Evolutionary conservation across 2,888 invertebrate species (phyloP).

Genomic region (Caenorhabditis plicata): DNA sequence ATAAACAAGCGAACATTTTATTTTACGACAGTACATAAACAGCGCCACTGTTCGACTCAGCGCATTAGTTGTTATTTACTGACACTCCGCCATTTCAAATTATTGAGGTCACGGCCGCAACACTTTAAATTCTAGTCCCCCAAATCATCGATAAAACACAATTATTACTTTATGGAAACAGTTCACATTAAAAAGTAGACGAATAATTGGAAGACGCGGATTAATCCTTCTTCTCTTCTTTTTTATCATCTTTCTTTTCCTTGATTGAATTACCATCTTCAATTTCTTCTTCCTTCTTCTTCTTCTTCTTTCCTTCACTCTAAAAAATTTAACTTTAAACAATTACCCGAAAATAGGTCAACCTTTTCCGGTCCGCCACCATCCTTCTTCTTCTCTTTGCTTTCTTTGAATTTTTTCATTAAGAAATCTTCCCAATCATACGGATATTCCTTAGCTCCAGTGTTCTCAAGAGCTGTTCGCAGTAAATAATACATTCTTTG

Average conservation of each 20-base stretch:
- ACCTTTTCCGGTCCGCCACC: conserved; percentile 9
- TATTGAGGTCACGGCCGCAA: too few species aligned
- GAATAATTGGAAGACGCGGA: too few species aligned
- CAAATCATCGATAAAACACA: too few species aligned
- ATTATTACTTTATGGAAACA: too few species aligned
- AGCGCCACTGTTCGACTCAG: too few species aligned
- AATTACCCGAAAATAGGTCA: too few species aligned
- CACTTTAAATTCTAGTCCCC: too few species aligned
- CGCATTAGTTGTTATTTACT: too few species aligned
- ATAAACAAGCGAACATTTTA: too few species aligned
- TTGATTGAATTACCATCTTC: conserved; percentile 14
- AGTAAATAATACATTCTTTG: conserved; percentile 45
- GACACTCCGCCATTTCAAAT: too few species aligned
- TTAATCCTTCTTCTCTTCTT: background rate
- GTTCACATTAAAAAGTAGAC: too few species aligned
- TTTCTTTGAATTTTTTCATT: conserved; percentile 17
- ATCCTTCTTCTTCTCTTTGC: conserved; percentile 19
- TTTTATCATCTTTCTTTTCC: background rate
- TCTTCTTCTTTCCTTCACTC: conserved; percentile 10
- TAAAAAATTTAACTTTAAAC: conserved; percentile 12
- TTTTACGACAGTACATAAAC: too few species aligned
- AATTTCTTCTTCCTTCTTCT: conserved; percentile 18
- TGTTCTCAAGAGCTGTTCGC: conserved; percentile 39
- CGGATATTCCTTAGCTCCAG: conserved; percentile 28
- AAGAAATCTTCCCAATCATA: conserved; percentile 28